Evolutionary conservation across 2,113 vertebrate species (phyloP).

Genomic region (Urocynchramus pylzowi): DNA sequence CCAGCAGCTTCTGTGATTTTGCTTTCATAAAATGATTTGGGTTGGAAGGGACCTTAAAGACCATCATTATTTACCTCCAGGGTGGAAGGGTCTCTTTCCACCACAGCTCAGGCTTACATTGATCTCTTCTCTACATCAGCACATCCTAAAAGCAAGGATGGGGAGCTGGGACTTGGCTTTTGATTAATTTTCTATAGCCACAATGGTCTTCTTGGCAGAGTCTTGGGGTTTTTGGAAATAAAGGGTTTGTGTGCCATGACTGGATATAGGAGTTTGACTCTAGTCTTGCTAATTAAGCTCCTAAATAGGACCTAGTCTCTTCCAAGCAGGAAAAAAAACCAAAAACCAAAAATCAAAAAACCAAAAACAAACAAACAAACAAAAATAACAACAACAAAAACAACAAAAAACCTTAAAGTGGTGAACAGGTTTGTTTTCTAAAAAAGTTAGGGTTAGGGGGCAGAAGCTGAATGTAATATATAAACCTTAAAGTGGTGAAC

Average conservation of each 20-base stretch:
- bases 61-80: neutral
- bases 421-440: neutral
- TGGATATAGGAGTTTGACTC: neutral
- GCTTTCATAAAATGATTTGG: neutral
- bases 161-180: neutral
- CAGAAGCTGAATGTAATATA: neutral
- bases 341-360: neutral
- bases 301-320: neutral
- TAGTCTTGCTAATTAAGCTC: neutral
- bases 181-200: neutral
- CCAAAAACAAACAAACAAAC: neutral
- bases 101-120: neutral
- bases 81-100: neutral
- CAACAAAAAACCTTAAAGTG: too few relatives aligned
- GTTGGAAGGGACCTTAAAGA: neutral
- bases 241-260: accelerated
- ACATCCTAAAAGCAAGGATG: neutral
- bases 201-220: neutral
- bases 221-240: neutral
- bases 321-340: neutral
- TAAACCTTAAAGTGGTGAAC: too few relatives aligned
- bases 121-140: neutral
- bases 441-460: neutral
- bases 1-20: neutral
- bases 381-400: too few relatives aligned